phyloP scores from a whole-genome alignment of 2,113 vertebrate genomes.

The Callipepla squamata region DNA sequence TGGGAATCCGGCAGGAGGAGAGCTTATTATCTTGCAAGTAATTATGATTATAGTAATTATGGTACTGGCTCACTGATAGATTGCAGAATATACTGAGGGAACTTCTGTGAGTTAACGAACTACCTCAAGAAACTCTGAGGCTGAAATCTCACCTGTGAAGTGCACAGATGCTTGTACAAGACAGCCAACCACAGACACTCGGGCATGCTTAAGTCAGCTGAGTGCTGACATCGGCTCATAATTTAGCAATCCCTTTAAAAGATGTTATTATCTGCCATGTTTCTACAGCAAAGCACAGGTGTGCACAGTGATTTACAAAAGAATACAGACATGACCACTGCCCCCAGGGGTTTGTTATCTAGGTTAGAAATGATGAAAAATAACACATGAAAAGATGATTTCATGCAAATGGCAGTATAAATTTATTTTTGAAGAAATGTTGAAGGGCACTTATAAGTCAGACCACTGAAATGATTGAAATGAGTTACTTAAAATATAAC shows the following conservation, averaged over 20 bases:
- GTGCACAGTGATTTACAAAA: neutral
- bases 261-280: neutral
- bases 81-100: neutral
- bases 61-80: neutral
- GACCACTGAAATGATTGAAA: neutral
- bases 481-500: neutral
- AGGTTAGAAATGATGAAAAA: neutral
- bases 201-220: neutral
- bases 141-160: neutral
- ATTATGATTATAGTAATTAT: no score
- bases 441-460: neutral
- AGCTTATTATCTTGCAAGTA: neutral
- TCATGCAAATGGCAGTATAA: neutral
- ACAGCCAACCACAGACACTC: neutral
- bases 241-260: neutral
- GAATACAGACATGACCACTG: neutral
- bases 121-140: neutral
- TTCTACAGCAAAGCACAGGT: conserved; percentile 4
- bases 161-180: neutral
- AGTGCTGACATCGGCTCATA: neutral
- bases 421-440: neutral
- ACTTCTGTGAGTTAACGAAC: neutral
- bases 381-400: neutral
- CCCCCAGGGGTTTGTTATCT: neutral
- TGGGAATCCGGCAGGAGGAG: neutral